Evolutionary conservation across 1,140 invertebrate genomes (phyloP), one percentile per base, ranked within the genome.

Genomic region (Trissolcus basalis): DNA sequence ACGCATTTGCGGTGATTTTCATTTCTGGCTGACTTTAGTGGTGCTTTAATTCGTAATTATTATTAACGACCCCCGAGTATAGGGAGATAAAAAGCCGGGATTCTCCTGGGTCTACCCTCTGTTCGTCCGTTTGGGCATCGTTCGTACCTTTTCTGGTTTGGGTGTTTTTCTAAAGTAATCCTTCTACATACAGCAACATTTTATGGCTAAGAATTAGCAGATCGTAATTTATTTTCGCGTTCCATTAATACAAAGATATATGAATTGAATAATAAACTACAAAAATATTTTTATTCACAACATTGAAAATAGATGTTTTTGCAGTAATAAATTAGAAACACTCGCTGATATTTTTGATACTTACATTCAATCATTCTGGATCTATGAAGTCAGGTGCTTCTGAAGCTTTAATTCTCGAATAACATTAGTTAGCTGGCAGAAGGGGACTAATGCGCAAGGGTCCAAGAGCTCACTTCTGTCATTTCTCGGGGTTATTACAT

Each of bases 41-140:
- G 76, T 58, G 77, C 78, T 80, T 84, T 86, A 83, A 86, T 86
- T 83, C 83, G 74, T 86, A 83, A 87, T 87, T 86, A 86, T 86
- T 87, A 86, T 87, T 87, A 87, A 86, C 80, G 83, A 84, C 81
- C 53, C 33, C 45, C 11, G 10, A 12, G 59, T 44, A 3, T 8
- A 27, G 33, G 32, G 39, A 35, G 39, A 43, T 44, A 63, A 60
- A 65, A 48, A 63, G 36, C 9, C 6, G n/a, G 35, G 4, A 5
- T n/a, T 19, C 50, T 44, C 36, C 14, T 15, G 4, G 9, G 67
- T 27, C 19, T 27, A 67, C 27, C 59, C 54, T 47, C 54, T 35
- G 12, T 58, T 15, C 27, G 4, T 27, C 51, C 12, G 2, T 33
- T 10, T 45, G 0, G 49, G 16, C 7, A 55, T 27, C 19, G 36